Evolutionary conservation across 2,113 vertebrate genomes (phyloP), one percentile per base, ranked within the genome.

Genomic region (Oxyura jamaicensis): DNA sequence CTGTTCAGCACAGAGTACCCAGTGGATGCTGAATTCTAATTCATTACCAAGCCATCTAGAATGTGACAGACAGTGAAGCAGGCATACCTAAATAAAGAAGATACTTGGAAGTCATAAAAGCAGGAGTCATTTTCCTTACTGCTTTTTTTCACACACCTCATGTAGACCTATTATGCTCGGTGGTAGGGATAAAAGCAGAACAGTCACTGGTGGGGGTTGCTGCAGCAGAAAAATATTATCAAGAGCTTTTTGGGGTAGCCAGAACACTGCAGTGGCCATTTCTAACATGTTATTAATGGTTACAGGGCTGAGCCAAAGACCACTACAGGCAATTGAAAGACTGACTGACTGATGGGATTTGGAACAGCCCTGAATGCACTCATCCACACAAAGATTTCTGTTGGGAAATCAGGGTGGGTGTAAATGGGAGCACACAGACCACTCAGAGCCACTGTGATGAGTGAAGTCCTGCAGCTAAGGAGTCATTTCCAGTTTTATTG

Each of bases 1-100:
- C n/a, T 59, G 11, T 55, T 94, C 79, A 26, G 58, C 60, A 11
- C 62, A 82, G 87, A 92, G 88, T 88, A 86, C 83, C 84, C 86
- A 56, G 56, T 74, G 90, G 80, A 94, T 65, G 53, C 60, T 88
- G 48, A 96, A 94, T 86, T 90, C 56, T 88, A 78, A 72, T 86
- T 88, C 86, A 91, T 93, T 88, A 75, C 56, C 44, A 52, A 91
- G 55, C 46, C 85, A 95, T 52, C 59, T 35, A 93, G 60, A 5
- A 2, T 88, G 93, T 0, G 0, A 82, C 62, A 93, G 90, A 93
- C 83, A 96, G 73, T 65, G n/a, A 86, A 72, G 62, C 44, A 89
- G 66, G 15, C 86, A 55, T 84, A 65, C 35, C 86, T 82, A 86
- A 88, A 82, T 76, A 78, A 91, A 82, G 76, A 77, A 87, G 71